phyloP scores from a whole-genome alignment of 2,797 vertebrate genomes.

The Hippopotamyrus pictus region DNA sequence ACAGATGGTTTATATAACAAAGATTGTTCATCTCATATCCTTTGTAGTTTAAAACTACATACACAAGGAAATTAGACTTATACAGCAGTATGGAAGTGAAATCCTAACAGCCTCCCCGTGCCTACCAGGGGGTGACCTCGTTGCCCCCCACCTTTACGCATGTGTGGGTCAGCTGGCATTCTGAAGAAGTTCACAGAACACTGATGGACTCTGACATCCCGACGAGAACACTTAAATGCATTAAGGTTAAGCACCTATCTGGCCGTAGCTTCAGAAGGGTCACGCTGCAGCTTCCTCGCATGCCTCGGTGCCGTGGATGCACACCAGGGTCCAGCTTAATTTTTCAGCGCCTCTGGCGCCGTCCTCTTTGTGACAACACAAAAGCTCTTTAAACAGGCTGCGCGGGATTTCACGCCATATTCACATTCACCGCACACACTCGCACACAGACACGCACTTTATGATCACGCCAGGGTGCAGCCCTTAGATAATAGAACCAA shows the following conservation, averaged over 20 bases:
- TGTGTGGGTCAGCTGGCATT: not conserved
- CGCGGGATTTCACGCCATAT: not conserved
- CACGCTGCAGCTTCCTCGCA: not conserved
- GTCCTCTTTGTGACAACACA: not conserved
- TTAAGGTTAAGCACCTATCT: not conserved
- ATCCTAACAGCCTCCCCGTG: not conserved
- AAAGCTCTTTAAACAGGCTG: not conserved
- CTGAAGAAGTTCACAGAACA: not conserved
- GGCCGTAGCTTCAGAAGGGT: not conserved
- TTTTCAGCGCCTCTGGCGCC: not conserved
- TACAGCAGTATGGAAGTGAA: constrained; percentile 44
- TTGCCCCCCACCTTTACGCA: not conserved
- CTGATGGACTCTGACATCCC: not conserved
- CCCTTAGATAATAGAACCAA: not conserved
- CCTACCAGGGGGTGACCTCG: not conserved
- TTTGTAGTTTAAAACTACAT: constrained; percentile 48
- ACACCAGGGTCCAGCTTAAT: not conserved
- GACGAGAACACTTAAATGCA: not conserved
- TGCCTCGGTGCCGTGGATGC: not conserved
- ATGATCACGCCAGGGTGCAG: not conserved
- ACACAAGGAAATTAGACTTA: constrained; percentile 57
- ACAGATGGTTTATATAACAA: constrained; percentile 65
- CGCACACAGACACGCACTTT: not conserved
- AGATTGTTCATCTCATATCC: constrained; percentile 49
- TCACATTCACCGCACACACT: not conserved